Evolutionary conservation across 2,888 invertebrate species (phyloP).

Genomic region (Petrophora chlorosata): DNA sequence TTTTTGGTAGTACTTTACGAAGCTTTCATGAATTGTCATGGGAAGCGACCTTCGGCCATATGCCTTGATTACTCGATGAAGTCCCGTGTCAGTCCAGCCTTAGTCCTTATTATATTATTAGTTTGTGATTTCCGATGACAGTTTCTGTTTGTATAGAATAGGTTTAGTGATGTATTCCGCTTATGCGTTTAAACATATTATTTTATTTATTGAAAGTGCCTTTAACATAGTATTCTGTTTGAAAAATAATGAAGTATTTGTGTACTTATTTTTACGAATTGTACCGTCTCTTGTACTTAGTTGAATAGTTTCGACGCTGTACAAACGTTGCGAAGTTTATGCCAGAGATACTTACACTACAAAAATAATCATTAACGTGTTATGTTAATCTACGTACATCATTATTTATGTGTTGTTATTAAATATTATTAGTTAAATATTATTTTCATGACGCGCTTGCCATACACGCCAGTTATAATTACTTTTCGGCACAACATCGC

Average conservation of each 20-base stretch:
- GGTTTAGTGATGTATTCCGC: slow-evolving; percentile 29
- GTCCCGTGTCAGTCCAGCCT: background rate
- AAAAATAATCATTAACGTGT: background rate
- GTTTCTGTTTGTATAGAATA: slow-evolving; percentile 32
- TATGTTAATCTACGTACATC: background rate
- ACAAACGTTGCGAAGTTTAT: slow-evolving; percentile 11
- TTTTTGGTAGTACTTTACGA: no score
- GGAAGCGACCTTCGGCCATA: no score
- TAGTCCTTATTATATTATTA: slow-evolving; percentile 13
- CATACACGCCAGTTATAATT: background rate
- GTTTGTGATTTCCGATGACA: slow-evolving; percentile 27
- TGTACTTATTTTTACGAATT: slow-evolving; percentile 26
- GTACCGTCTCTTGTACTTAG: slow-evolving; percentile 22
- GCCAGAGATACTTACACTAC: background rate
- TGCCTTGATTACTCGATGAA: no score
- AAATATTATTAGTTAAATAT: no score
- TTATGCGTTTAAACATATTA: slow-evolving; percentile 23
- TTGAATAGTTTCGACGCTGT: slow-evolving; percentile 10
- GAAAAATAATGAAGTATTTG: slow-evolving; percentile 17
- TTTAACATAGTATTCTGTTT: slow-evolving; percentile 29
- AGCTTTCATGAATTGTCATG: no score
- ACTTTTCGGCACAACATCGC: background rate
- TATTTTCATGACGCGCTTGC: background rate
- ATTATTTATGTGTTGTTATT: background rate
- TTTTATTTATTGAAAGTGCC: slow-evolving; percentile 37